These are phyloP conservation scores for Numenius arquata DNA, from an alignment of 2,113 vertebrate species.

Conservation along the genomic window DNA sequence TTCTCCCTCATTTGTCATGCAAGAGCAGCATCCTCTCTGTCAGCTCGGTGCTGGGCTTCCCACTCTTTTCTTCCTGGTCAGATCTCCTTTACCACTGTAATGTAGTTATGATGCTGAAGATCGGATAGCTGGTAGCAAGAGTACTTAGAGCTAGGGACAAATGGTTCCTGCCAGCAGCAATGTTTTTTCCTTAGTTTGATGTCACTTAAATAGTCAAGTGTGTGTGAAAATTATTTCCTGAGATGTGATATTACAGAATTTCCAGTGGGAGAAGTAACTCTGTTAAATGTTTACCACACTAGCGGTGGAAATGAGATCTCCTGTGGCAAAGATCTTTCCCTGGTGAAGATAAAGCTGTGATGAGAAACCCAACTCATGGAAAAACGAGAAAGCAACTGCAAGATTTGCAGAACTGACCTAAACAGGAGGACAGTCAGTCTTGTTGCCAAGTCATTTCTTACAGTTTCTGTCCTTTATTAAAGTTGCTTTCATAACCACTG, in stretches of 20 bases:
- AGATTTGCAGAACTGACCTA: background rate
- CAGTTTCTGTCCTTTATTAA: background rate
- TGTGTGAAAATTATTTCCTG: background rate
- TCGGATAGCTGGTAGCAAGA: background rate
- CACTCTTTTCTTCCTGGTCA: background rate
- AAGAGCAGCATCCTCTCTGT: background rate
- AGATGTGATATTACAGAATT: background rate
- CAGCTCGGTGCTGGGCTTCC: background rate
- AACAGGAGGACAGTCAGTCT: background rate
- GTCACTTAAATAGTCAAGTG: background rate
- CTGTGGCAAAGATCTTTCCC: background rate
- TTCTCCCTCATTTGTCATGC: background rate
- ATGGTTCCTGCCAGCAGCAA: background rate
- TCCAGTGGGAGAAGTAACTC: background rate
- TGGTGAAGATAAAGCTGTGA: background rate
- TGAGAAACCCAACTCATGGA: background rate
- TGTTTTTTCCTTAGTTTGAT: background rate
- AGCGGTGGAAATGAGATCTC: background rate
- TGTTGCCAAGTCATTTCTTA: background rate
- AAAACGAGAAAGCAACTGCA: background rate
- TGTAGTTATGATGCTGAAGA: background rate
- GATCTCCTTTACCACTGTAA: background rate
- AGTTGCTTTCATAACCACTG: background rate
- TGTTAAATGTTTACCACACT: background rate
- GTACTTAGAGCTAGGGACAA: background rate